Conservation (phyloP, 1,140 invertebrate genomes). For the Zaprionus davidi region DNA sequence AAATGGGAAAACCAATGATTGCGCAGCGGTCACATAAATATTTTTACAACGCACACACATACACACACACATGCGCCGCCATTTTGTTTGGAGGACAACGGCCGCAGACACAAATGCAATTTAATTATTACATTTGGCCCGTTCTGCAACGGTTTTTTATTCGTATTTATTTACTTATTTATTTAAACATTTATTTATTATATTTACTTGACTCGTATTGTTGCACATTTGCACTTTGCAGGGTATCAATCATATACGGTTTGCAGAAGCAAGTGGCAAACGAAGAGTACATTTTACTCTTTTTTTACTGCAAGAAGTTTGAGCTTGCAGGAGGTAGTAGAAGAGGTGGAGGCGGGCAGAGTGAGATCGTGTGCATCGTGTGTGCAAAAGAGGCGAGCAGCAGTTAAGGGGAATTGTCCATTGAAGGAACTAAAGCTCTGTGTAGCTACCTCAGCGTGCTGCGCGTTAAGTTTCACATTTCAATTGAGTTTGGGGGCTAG, state of each 20-base stretch:
- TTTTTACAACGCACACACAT: slow-evolving; percentile 47
- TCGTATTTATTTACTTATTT: slow-evolving; percentile 72
- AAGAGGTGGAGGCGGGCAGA: background rate
- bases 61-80: slow-evolving; percentile 45
- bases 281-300: background rate
- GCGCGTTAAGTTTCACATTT: slow-evolving; percentile 10
- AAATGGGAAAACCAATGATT: slow-evolving; percentile 63
- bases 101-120: slow-evolving; percentile 79
- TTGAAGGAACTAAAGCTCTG: too few species aligned
- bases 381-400: too few species aligned
- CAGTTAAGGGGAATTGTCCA: too few species aligned
- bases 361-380: background rate
- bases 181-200: slow-evolving; percentile 76
- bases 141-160: slow-evolving; percentile 23
- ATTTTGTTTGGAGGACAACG: slow-evolving; percentile 66
- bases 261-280: background rate
- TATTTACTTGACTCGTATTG: slow-evolving; percentile 51
- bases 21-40: slow-evolving; percentile 69
- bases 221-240: background rate
- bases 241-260: background rate
- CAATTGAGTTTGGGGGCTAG: background rate
- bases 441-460: background rate
- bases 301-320: background rate
- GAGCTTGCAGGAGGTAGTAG: slow-evolving; percentile 20
- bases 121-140: slow-evolving; percentile 79